phyloP scores from a whole-genome alignment of 64 coral and sea anemone species.

The Pachyseris speciosa region DNA sequence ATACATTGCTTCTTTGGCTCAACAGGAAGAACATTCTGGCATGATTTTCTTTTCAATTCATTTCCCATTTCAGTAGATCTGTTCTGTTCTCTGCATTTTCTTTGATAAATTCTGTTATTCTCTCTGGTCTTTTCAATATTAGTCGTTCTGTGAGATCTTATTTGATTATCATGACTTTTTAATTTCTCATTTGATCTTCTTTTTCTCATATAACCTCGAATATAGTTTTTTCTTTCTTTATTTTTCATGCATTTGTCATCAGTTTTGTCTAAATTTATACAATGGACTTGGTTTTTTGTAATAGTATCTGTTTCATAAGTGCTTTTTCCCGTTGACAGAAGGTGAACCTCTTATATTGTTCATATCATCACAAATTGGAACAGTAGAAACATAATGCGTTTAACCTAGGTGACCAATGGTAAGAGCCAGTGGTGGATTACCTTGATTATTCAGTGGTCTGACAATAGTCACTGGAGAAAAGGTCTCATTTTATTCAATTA shows the following conservation, averaged over 20 bases:
- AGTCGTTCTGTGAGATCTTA: constrained; percentile 14
- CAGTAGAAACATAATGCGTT: constrained; percentile 63
- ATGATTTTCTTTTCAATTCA: constrained; percentile 31
- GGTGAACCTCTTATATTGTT: constrained; percentile 25
- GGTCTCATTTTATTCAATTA: too few species aligned
- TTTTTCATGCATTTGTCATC: too few species aligned
- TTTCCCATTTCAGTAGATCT: background rate
- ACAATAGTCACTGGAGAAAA: too few species aligned
- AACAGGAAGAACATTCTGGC: constrained; percentile 9
- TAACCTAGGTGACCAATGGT: constrained; percentile 37
- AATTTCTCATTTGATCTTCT: constrained; percentile 50
- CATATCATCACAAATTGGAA: constrained; percentile 52
- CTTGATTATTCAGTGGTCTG: constrained; percentile 56
- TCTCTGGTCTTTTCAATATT: constrained; percentile 53
- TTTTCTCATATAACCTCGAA: constrained; percentile 52
- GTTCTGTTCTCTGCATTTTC: constrained; percentile 36
- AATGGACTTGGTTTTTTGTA: constrained; percentile 16
- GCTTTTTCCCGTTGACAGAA: constrained; percentile 37
- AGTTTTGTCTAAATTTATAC: constrained; percentile 23
- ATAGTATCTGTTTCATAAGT: constrained; percentile 47
- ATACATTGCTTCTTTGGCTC: constrained; percentile 2
- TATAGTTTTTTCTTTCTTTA: constrained; percentile 47
- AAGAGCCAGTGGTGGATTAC: constrained; percentile 21
- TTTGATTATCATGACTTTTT: constrained; percentile 53
- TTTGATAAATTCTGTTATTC: constrained; percentile 38